Evolutionary conservation across 1,140 invertebrate species (phyloP).

Genomic region (Helicorthomorpha holstii): DNA sequence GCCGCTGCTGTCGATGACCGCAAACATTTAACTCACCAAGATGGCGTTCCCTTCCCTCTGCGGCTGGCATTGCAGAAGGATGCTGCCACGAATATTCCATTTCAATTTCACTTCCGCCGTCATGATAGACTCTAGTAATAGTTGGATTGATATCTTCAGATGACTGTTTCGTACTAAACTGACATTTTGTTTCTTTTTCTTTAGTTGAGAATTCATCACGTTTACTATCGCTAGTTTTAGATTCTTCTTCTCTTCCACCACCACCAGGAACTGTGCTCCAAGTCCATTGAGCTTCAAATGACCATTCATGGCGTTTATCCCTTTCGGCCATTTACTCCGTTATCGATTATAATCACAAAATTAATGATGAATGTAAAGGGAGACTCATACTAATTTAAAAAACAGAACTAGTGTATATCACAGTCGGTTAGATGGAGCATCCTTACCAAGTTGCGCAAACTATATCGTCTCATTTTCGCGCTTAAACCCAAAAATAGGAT

Average conservation of each 20-base stretch:
- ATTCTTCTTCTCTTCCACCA: neutral
- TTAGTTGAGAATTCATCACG: neutral
- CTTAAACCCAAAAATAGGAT: too few species aligned
- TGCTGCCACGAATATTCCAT: slow-evolving; percentile 8
- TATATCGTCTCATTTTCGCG: too few species aligned
- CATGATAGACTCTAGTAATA: neutral
- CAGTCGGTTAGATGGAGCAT: too few species aligned
- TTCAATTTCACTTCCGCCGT: neutral
- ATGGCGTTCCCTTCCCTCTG: neutral
- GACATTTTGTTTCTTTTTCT: neutral
- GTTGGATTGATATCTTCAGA: too few species aligned
- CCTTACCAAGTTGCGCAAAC: too few species aligned
- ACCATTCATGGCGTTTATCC: slow-evolving; percentile 29
- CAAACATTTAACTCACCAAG: neutral
- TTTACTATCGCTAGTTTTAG: neutral
- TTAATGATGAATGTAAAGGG: too few species aligned
- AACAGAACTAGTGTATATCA: too few species aligned
- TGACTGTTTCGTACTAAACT: too few species aligned
- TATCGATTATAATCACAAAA: too few species aligned
- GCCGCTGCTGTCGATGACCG: neutral
- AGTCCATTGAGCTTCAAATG: slow-evolving; percentile 40
- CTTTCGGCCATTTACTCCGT: slow-evolving; percentile 10
- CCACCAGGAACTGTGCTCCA: neutral
- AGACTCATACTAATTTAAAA: too few species aligned
- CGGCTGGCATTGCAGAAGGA: neutral